Evolutionary conservation across 2,888 invertebrate species (phyloP).

Genomic region (Ypsolopha scabrella): DNA sequence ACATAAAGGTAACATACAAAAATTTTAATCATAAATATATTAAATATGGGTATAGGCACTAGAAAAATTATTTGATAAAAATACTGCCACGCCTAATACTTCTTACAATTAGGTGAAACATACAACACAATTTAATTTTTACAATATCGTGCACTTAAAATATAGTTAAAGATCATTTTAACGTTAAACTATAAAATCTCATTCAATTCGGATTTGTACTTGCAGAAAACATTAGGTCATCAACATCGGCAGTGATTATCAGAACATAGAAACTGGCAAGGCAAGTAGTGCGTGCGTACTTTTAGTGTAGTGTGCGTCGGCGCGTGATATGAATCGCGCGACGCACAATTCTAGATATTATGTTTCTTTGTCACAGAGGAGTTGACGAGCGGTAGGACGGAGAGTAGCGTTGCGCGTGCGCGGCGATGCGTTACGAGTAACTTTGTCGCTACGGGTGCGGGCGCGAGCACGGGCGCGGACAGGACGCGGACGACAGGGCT

Average conservation of each 20-base stretch:
- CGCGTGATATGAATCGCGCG: constrained; percentile 11
- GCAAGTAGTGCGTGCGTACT: constrained; percentile 65
- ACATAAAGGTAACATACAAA: constrained; percentile 68
- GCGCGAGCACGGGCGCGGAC: neutral
- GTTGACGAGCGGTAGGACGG: constrained; percentile 31
- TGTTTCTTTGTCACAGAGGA: constrained; percentile 61
- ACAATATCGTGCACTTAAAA: constrained; percentile 67
- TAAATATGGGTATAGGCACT: constrained; percentile 52
- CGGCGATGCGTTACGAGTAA: constrained; percentile 29
- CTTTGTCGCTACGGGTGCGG: constrained; percentile 18
- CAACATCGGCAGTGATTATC: constrained; percentile 57
- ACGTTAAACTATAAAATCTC: constrained; percentile 66
- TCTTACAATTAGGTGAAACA: constrained; percentile 65
- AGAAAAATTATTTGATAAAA: constrained; percentile 46
- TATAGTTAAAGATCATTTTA: constrained; percentile 64
- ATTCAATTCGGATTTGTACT: constrained; percentile 69
- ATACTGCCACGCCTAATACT: constrained; percentile 63
- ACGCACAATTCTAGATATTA: constrained; percentile 12
- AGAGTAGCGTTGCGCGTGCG: constrained; percentile 19
- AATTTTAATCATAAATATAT: constrained; percentile 54
- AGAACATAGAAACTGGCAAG: constrained; percentile 69
- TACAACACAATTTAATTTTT: constrained; percentile 65
- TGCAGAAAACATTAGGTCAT: constrained; percentile 57
- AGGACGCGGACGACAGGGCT: neutral
- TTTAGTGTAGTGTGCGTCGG: constrained; percentile 29